These are phyloP conservation scores for Sterna hirundo DNA, from an alignment of 2,113 vertebrate genomes.

Conservation along the genomic window DNA sequence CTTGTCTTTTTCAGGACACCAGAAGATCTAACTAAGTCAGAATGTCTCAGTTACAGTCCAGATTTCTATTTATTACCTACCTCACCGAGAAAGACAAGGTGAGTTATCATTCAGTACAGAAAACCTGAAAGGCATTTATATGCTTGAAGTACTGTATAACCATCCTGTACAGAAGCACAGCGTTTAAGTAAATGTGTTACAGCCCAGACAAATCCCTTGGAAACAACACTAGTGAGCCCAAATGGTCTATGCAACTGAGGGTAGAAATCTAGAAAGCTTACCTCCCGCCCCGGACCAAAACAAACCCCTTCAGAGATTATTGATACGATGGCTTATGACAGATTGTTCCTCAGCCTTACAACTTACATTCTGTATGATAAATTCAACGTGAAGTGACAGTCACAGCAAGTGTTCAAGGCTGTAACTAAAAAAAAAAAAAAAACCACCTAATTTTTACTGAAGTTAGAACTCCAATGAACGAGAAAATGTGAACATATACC, in stretches of 20 bases:
- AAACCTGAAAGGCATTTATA: slow-evolving; percentile 72
- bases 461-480: slow-evolving; percentile 59
- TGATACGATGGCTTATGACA: slow-evolving; percentile 62
- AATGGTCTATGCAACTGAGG: neutral
- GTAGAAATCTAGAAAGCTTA: neutral
- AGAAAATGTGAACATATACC: slow-evolving; percentile 63
- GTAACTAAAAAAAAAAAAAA: slow-evolving; percentile 32
- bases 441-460: slow-evolving; percentile 55
- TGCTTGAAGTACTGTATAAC: slow-evolving; percentile 60
- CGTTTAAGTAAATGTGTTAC: slow-evolving; percentile 13
- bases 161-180: neutral
- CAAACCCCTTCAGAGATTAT: slow-evolving; percentile 39
- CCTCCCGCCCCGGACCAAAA: neutral
- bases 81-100: slow-evolving; percentile 84
- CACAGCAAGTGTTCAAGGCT: slow-evolving; percentile 66
- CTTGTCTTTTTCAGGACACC: slow-evolving; percentile 88
- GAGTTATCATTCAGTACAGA: slow-evolving; percentile 85
- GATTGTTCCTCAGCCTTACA: slow-evolving; percentile 49
- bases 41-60: slow-evolving; percentile 74
- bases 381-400: slow-evolving; percentile 70
- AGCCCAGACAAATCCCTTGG: slow-evolving; percentile 9
- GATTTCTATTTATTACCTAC: slow-evolving; percentile 86
- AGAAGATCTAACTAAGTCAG: slow-evolving; percentile 89
- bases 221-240: neutral
- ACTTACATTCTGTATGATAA: slow-evolving; percentile 63